Conservation (phyloP, 2,113 vertebrate genomes). For the Columba livia region DNA sequence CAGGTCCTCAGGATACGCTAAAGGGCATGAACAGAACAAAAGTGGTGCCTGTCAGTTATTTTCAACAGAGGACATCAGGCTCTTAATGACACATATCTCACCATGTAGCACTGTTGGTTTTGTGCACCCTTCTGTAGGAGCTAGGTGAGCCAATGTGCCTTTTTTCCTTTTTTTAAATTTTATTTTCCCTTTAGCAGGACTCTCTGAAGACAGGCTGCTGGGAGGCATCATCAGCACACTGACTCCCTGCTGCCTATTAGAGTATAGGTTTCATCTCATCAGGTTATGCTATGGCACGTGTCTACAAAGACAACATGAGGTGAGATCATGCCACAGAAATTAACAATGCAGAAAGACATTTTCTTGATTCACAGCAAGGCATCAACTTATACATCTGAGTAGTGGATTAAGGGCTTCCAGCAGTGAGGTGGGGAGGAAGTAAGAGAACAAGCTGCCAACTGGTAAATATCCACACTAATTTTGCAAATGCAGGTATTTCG, state of each 20-base stretch:
- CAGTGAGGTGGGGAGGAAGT: conserved; percentile 37
- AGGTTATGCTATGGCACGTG: background rate
- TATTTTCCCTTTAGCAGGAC: background rate
- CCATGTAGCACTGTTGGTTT: too few relatives aligned
- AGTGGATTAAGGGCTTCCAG: conserved; percentile 48
- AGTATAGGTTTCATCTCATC: conserved; percentile 27
- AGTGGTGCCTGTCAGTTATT: background rate
- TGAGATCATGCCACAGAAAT: conserved; percentile 27
- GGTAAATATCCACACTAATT: conserved; percentile 65
- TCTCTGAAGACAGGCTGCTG: background rate
- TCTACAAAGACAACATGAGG: conserved; percentile 45
- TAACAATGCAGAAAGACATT: conserved; percentile 52
- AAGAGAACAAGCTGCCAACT: conserved; percentile 52
- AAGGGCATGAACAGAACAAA: background rate
- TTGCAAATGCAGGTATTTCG: conserved; percentile 66
- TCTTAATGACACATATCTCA: background rate
- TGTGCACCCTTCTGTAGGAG: background rate
- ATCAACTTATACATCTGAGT: conserved; percentile 34
- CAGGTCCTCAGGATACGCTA: background rate
- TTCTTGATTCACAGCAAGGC: conserved; percentile 42
- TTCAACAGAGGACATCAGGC: background rate
- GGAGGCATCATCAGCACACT: background rate
- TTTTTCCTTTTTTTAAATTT: too few relatives aligned
- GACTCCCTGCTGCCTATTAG: background rate
- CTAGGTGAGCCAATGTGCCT: background rate